These are phyloP conservation scores for Homalodisca vitripennis DNA, from an alignment of 1,140 invertebrate species.

Conservation along the genomic window DNA sequence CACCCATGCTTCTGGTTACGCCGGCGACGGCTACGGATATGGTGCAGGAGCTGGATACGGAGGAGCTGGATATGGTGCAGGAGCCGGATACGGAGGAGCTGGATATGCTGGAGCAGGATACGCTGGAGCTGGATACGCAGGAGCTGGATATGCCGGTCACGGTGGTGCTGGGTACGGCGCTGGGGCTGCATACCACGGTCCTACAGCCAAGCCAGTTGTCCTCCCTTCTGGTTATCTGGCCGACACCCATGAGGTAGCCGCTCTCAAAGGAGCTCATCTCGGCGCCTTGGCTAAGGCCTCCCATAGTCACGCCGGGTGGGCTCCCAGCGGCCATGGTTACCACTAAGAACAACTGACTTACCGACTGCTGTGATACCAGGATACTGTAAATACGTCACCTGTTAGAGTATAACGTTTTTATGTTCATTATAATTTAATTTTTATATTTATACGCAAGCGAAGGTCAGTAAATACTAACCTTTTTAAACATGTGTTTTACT, in stretches of 20 bases:
- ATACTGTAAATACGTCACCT: slow-evolving; percentile 9
- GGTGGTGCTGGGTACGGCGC: slow-evolving; percentile 44
- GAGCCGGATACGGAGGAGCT: slow-evolving; percentile 33
- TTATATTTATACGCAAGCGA: slow-evolving; percentile 16
- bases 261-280: slow-evolving; percentile 50
- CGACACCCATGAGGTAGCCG: slow-evolving; percentile 54
- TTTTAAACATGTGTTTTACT: too few relatives aligned
- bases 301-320: slow-evolving; percentile 48
- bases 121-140: slow-evolving; percentile 5
- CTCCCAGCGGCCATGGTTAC: slow-evolving; percentile 6
- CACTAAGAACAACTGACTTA: background rate
- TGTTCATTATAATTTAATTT: background rate
- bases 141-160: background rate
- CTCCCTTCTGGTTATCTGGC: slow-evolving; percentile 47
- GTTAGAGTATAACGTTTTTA: slow-evolving; percentile 2
- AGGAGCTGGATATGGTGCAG: slow-evolving; percentile 38
- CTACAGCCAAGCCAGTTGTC: slow-evolving; percentile 28
- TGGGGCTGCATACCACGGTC: slow-evolving; percentile 19
- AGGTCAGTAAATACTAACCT: slow-evolving; percentile 19
- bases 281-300: slow-evolving; percentile 45
- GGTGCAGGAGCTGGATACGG: slow-evolving; percentile 12
- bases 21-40: slow-evolving; percentile 40
- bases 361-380: slow-evolving; percentile 10
- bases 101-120: slow-evolving; percentile 3
- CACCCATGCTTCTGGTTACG: background rate